phyloP scores from a whole-genome alignment of 2,888 invertebrate species.

The Hoplodrina ambigua region DNA sequence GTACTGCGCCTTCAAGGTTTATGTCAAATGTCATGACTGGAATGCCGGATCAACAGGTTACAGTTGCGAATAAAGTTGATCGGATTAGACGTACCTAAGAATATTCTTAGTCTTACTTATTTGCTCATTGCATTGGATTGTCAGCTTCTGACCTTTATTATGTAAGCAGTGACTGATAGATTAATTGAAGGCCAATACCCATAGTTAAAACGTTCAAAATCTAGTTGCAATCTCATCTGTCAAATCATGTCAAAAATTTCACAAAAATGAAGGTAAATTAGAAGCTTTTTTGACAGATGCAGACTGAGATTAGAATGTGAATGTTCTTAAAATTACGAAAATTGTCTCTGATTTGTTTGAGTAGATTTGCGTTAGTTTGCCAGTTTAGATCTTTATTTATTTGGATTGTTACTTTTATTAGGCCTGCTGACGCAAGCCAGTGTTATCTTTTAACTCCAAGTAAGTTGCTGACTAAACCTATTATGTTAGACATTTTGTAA shows the following conservation, averaged over 20 bases:
- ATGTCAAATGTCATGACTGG: constrained; percentile 76
- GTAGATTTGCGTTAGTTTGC: neutral
- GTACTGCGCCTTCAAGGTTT: constrained; percentile 69
- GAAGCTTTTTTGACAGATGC: too few relatives aligned
- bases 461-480: too few relatives aligned
- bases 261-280: too few relatives aligned
- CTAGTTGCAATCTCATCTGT: too few relatives aligned
- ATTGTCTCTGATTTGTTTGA: constrained; percentile 9
- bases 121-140: constrained; percentile 51
- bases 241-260: too few relatives aligned
- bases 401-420: neutral
- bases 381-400: neutral
- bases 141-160: constrained; percentile 37
- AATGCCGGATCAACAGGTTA: constrained; percentile 68
- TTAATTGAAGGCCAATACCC: neutral
- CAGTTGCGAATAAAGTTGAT: constrained; percentile 59
- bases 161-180: constrained; percentile 31
- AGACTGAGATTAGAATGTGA: too few relatives aligned
- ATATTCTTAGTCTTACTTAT: constrained; percentile 52
- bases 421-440: too few relatives aligned
- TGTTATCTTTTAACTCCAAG: too few relatives aligned
- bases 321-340: neutral
- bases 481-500: too few relatives aligned
- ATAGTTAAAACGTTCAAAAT: too few relatives aligned
- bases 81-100: constrained; percentile 41